Conservation (phyloP, 2,797 vertebrate genomes). For the Cephalopachus bancanus region DNA sequence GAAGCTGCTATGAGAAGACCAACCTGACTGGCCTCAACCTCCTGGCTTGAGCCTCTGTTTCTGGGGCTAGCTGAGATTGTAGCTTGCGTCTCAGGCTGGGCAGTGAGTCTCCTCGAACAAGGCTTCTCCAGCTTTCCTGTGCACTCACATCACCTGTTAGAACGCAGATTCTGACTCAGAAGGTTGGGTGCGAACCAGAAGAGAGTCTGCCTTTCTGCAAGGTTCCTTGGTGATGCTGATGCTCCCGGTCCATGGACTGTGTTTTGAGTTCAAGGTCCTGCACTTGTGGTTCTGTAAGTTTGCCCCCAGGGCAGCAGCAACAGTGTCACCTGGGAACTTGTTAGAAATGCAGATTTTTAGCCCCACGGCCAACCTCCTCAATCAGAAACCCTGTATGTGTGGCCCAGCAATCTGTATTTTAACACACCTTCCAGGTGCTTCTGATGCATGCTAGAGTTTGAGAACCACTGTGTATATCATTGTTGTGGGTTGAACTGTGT, state of each 20-base stretch:
- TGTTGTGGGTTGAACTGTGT: not conserved
- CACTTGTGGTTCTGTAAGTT: not conserved
- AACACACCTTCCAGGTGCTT: not conserved
- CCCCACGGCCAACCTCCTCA: not conserved
- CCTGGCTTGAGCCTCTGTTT: not conserved
- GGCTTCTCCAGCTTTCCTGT: not conserved
- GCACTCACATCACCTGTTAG: not conserved
- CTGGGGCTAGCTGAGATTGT: not conserved
- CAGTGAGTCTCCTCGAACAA: not conserved
- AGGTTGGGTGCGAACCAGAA: not conserved
- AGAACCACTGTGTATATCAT: not conserved
- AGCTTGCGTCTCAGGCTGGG: not conserved
- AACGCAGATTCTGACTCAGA: not conserved
- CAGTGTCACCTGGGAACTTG: not conserved
- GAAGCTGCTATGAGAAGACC: not conserved
- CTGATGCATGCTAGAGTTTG: not conserved
- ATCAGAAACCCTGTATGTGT: not conserved
- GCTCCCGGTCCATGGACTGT: not conserved
- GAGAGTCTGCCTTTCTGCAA: not conserved
- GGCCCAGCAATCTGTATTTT: not conserved
- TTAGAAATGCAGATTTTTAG: not conserved
- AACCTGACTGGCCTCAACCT: not conserved
- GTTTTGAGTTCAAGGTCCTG: not conserved
- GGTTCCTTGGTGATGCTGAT: not conserved
- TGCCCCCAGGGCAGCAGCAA: not conserved